Conservation (phyloP, 1,140 invertebrate genomes). For the Nephotettix cincticeps region DNA sequence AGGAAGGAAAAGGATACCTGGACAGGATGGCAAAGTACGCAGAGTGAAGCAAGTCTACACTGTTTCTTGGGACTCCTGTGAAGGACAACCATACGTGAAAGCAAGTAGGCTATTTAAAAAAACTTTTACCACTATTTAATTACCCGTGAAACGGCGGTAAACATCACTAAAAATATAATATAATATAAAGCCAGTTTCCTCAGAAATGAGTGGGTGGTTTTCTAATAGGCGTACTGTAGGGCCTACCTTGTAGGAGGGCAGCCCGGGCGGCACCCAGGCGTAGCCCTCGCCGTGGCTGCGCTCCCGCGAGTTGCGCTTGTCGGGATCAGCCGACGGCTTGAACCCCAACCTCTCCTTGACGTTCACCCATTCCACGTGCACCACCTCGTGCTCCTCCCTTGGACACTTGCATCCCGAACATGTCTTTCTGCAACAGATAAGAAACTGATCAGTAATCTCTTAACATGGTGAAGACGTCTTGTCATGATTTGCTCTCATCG, state of each 20-base stretch:
- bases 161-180: no score
- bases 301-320: slow-evolving; percentile 41
- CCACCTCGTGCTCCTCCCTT: slow-evolving; percentile 80
- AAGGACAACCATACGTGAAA: no score
- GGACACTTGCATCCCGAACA: slow-evolving; percentile 88
- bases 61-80: no score
- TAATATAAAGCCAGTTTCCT: no score
- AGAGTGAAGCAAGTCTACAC: slow-evolving; percentile 6
- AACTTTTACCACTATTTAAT: no score
- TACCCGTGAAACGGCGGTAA: no score
- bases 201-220: not conserved
- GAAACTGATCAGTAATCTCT: no score
- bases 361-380: slow-evolving; percentile 83
- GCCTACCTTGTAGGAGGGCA: slow-evolving; percentile 59
- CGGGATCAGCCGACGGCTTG: slow-evolving; percentile 53
- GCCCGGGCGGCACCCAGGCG: slow-evolving; percentile 80
- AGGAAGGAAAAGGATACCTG: not conserved
- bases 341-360: slow-evolving; percentile 78
- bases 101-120: no score
- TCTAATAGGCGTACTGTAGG: no score
- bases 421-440: slow-evolving; percentile 64
- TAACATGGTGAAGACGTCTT: no score
- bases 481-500: no score
- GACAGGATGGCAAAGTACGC: not conserved
- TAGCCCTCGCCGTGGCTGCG: slow-evolving; percentile 56